phyloP scores from a whole-genome alignment of 2,113 vertebrate genomes.

The Ophthalmolycus amberensis region DNA sequence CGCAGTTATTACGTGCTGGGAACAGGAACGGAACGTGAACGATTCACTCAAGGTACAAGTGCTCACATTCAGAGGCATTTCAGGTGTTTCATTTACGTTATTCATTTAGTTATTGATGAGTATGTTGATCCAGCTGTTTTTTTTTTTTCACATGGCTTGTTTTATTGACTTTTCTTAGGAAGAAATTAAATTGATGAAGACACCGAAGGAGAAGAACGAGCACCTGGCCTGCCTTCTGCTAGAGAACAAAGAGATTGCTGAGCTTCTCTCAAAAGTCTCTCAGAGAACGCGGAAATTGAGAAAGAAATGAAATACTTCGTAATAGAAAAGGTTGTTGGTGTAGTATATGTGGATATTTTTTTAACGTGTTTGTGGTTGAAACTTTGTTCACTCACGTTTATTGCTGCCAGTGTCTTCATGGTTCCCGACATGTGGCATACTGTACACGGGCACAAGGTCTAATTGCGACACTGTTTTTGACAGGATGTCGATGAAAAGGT shows the following conservation, averaged over 20 bases:
- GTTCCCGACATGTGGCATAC: background rate
- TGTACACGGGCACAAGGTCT: background rate
- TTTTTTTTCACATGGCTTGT: background rate
- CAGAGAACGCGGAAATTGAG: constrained; percentile 77
- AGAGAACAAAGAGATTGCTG: constrained; percentile 84
- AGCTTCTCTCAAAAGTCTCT: constrained; percentile 81
- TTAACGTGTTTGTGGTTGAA: background rate
- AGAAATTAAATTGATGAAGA: constrained; percentile 84
- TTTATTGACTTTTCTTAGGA: constrained; percentile 75
- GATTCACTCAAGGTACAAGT: constrained; percentile 86
- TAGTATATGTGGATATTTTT: constrained; percentile 55
- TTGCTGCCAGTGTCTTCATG: background rate
- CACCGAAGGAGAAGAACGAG: constrained; percentile 78
- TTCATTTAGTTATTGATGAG: background rate
- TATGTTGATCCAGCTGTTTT: background rate
- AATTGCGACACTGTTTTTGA: constrained; percentile 23
- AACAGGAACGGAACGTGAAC: constrained; percentile 85
- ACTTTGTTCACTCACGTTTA: background rate
- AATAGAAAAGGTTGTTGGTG: constrained; percentile 77
- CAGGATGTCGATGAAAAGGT: constrained; percentile 85
- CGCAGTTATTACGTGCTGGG: constrained; percentile 82
- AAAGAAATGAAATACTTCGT: constrained; percentile 76
- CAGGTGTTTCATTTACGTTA: background rate
- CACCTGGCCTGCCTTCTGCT: constrained; percentile 74
- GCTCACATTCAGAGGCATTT: background rate